Conservation (phyloP, 1,140 invertebrate species). For the Aphidius gifuensis region DNA sequence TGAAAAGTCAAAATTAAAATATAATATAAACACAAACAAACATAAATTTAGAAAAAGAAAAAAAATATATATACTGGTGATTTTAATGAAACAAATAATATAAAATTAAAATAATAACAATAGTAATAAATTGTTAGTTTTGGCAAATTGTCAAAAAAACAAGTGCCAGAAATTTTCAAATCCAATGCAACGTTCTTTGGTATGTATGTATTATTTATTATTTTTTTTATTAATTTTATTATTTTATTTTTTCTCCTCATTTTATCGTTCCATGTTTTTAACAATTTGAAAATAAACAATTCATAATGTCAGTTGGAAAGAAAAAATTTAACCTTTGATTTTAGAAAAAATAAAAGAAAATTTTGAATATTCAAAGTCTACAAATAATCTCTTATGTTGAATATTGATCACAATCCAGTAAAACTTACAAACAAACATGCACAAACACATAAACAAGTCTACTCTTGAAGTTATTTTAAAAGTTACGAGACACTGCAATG, state of each 20-base stretch:
- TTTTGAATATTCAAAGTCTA: no score
- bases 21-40: no score
- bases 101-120: not conserved
- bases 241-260: no score
- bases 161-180: conserved; percentile 7
- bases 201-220: not conserved
- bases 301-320: not conserved
- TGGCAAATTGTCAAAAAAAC: conserved; percentile 1
- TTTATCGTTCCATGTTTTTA: no score
- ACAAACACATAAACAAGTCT: not conserved
- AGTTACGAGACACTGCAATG: conserved; percentile 13
- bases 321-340: not conserved
- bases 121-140: not conserved
- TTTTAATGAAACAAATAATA: not conserved
- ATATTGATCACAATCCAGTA: not conserved
- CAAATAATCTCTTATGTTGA: not conserved
- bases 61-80: no score
- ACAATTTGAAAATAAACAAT: conserved; percentile 6
- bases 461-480: not conserved
- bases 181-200: conserved; percentile 1
- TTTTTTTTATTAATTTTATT: no score
- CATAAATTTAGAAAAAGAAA: no score
- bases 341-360: not conserved
- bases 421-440: not conserved
- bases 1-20: no score